Base-by-base conservation (phyloP, 2,888 invertebrate genomes). In the Hypomecis punctinalis region DNA sequence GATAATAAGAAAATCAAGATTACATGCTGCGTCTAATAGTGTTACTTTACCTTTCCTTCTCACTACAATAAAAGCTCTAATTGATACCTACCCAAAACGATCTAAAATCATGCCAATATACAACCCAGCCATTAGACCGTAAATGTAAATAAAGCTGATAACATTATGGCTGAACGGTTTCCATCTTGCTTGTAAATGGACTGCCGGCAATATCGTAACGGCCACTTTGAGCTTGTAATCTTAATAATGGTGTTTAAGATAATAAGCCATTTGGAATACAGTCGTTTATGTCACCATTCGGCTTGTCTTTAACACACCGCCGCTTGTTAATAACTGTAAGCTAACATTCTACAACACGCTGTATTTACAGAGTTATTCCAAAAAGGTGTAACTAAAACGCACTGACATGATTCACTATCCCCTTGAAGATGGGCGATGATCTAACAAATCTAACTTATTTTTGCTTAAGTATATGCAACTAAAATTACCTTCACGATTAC, bases 321-420 rank as follows among this genome's bases (percentile, higher is more conserved):
- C 61, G 55, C 36, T 55, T 23, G 37, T 55, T 36, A 10, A 35
- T 11, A 13, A 13, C 23, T 23, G 23, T 23, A 23, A 23, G 23
- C 23, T 23, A 23, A 23, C 23, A 3, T 23, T 23, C 23, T 23
- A 23, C 23, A 23, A 23, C 23, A 23, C 23, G 23, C 23, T 23
- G 23, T 23, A 23, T 23, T 23, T 78, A 23, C 70, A 94, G 94
- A 94, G 96, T 96, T 5, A 94, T 95, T 40, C 40, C 40, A 40
- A 40, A 23, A 23, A 23, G 23, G 23, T 23, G 23, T 23, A 23
- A 23, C 23, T 23, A 23, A 23, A 23, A 23, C 23, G 23, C 23
- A 23, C 1, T 23, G 23, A 3, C 23, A 23, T 23, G 23, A 23
- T 23, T 23, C 23, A 23, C 23, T 23, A 2, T 23, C 23, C 23